Percentiles rank a stretch among this genome's conserved stretches.
Evolutionary conservation across 1,140 invertebrate species (phyloP).

Genomic region (Megalopta genalis): DNA sequence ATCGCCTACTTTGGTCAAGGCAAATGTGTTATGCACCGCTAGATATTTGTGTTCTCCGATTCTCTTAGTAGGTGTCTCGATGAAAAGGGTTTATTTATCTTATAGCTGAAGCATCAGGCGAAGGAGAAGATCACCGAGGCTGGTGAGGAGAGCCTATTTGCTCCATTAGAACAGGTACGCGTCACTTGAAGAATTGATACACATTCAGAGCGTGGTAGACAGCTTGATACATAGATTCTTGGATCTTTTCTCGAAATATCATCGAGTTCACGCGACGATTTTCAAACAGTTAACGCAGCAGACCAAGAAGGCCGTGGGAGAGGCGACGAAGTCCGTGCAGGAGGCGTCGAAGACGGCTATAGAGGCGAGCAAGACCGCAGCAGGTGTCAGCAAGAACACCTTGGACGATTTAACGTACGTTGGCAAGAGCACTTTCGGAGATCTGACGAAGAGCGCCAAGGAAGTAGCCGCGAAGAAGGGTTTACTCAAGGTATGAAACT

Average conservation of each 20-base stretch:
- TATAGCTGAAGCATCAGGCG: slow-evolving; percentile 83
- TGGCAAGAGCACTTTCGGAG: slow-evolving; percentile 91
- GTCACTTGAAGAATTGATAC: neutral
- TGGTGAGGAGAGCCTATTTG: slow-evolving; percentile 86
- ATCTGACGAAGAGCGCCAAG: slow-evolving; percentile 94
- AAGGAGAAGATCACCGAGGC: slow-evolving; percentile 85
- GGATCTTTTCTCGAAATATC: neutral
- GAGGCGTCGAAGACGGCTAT: slow-evolving; percentile 90
- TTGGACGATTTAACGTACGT: slow-evolving; percentile 93
- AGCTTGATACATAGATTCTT: too few relatives aligned
- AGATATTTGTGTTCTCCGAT: too few relatives aligned
- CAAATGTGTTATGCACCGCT: too few relatives aligned
- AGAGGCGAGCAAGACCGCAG: slow-evolving; percentile 92
- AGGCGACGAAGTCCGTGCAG: slow-evolving; percentile 89
- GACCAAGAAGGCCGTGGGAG: slow-evolving; percentile 93
- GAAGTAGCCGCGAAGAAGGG: slow-evolving; percentile 93
- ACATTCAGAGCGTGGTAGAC: too few relatives aligned
- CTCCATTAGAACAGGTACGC: slow-evolving; percentile 87
- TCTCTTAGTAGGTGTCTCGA: slow-evolving; percentile 79
- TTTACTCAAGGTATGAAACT: slow-evolving; percentile 85
- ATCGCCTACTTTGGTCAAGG: too few relatives aligned
- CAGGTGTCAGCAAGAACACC: slow-evolving; percentile 92
- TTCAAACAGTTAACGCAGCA: slow-evolving; percentile 87
- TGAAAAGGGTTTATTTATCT: neutral
- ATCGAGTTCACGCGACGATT: too few relatives aligned